Conservation (phyloP, 2,113 vertebrate genomes). For the Pachypanchax playfairii region DNA sequence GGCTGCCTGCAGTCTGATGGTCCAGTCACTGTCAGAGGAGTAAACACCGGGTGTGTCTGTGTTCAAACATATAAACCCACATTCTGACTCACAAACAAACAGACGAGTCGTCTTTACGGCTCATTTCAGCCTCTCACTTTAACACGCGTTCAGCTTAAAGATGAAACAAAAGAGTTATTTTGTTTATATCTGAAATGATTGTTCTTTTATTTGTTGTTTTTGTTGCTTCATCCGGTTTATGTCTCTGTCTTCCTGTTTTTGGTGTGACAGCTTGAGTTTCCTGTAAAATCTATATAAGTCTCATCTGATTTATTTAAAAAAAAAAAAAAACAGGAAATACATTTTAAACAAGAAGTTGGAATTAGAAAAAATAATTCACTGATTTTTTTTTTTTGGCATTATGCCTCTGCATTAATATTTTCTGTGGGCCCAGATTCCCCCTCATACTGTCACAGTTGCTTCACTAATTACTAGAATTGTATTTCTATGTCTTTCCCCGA, state of each 20-base stretch:
- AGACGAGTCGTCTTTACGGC: constrained; percentile 21
- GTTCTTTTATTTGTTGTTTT: background rate
- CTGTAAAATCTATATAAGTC: constrained; percentile 1
- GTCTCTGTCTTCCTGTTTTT: background rate
- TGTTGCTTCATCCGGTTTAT: constrained; percentile 35
- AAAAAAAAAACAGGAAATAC: background rate
- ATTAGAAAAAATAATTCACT: background rate
- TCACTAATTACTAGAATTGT: too few species aligned
- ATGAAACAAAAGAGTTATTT: background rate
- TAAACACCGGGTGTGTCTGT: constrained; percentile 38
- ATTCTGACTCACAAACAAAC: constrained; percentile 30
- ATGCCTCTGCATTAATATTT: too few species aligned
- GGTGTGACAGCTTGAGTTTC: constrained; percentile 18
- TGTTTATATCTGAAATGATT: background rate
- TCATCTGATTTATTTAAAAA: constrained; percentile 31
- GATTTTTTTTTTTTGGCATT: too few species aligned
- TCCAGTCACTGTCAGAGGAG: constrained; percentile 13
- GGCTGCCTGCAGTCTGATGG: too few species aligned
- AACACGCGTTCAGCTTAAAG: background rate
- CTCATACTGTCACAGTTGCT: too few species aligned
- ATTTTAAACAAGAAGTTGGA: background rate
- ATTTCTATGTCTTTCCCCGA: too few species aligned
- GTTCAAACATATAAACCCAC: background rate
- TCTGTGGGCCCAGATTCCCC: too few species aligned
- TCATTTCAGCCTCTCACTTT: too few species aligned